Percentiles rank a stretch among this genome's conserved stretches.
These are phyloP conservation scores for Dasypogon diadema DNA, from an alignment of 2,888 invertebrate genomes.

Conservation along the genomic window DNA sequence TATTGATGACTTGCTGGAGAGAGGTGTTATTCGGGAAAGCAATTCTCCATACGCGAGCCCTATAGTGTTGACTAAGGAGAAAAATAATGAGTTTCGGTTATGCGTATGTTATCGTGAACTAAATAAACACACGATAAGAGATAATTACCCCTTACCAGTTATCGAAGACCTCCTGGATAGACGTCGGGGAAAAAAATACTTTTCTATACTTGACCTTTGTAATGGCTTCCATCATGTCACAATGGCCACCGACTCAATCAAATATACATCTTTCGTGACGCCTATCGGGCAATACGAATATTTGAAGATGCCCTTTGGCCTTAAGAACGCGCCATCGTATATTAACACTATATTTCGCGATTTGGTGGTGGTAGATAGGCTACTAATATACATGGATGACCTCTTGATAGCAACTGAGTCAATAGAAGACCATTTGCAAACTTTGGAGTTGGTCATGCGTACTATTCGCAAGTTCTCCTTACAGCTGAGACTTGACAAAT, in stretches of 20 bases:
- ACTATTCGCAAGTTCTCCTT: background rate
- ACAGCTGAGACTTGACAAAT: slow-evolving; percentile 49
- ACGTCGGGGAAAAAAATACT: slow-evolving; percentile 56
- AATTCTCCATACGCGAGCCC: slow-evolving; percentile 56
- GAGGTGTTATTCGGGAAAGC: slow-evolving; percentile 52
- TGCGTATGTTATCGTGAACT: slow-evolving; percentile 56
- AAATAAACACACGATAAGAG: slow-evolving; percentile 54
- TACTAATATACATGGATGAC: slow-evolving; percentile 59
- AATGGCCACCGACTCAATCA: slow-evolving; percentile 54
- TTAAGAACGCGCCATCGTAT: slow-evolving; percentile 55
- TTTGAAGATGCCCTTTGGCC: slow-evolving; percentile 56
- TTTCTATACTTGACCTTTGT: slow-evolving; percentile 55
- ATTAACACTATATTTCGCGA: slow-evolving; percentile 55
- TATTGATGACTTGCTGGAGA: slow-evolving; percentile 45
- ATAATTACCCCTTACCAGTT: slow-evolving; percentile 56
- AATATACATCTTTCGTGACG: slow-evolving; percentile 58
- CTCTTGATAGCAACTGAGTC: slow-evolving; percentile 52
- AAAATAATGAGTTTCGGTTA: slow-evolving; percentile 55
- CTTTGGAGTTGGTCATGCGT: slow-evolving; percentile 49
- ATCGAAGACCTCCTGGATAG: slow-evolving; percentile 56
- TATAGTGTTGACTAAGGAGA: slow-evolving; percentile 56
- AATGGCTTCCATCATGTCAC: slow-evolving; percentile 57
- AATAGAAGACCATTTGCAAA: slow-evolving; percentile 52
- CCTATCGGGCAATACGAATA: slow-evolving; percentile 57
- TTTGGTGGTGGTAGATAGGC: slow-evolving; percentile 53